These are phyloP conservation scores for Monochamus saltuarius DNA, from an alignment of 1,140 invertebrate genomes.

Conservation along the genomic window DNA sequence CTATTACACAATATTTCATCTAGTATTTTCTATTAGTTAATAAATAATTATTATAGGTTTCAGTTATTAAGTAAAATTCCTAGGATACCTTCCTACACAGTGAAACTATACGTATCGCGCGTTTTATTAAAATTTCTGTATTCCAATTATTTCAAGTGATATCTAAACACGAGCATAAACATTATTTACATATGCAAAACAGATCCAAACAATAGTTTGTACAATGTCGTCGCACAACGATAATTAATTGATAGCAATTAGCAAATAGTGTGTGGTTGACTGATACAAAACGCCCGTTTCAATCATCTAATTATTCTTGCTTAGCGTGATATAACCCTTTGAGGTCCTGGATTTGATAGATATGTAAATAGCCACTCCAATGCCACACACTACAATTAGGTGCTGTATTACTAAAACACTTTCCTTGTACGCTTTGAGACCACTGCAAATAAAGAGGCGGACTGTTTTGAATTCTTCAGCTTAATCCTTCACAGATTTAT, in stretches of 20 bases:
- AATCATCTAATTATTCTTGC: slow-evolving; percentile 51
- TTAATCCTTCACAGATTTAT: no score
- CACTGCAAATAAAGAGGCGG: slow-evolving; percentile 4
- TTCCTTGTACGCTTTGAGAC: neutral
- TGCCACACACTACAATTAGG: slow-evolving; percentile 33
- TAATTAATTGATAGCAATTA: slow-evolving; percentile 50
- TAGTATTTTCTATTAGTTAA: no score
- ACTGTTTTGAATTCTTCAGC: neutral
- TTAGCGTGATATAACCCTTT: slow-evolving; percentile 48
- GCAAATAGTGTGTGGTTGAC: slow-evolving; percentile 51
- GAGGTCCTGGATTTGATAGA: slow-evolving; percentile 47
- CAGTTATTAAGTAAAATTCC: no score
- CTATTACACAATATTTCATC: no score
- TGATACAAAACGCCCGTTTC: slow-evolving; percentile 52
- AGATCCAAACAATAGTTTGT: slow-evolving; percentile 32
- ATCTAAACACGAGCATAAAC: neutral
- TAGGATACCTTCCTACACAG: no score
- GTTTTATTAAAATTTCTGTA: no score
- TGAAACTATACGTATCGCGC: no score
- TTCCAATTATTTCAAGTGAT: no score
- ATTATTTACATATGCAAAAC: slow-evolving; percentile 34
- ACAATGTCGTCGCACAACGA: slow-evolving; percentile 37
- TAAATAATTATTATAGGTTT: no score
- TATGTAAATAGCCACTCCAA: slow-evolving; percentile 47
- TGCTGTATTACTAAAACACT: slow-evolving; percentile 15